Evolutionary conservation across 2,888 invertebrate genomes (phyloP).

Genomic region (Chironomus tentans): DNA sequence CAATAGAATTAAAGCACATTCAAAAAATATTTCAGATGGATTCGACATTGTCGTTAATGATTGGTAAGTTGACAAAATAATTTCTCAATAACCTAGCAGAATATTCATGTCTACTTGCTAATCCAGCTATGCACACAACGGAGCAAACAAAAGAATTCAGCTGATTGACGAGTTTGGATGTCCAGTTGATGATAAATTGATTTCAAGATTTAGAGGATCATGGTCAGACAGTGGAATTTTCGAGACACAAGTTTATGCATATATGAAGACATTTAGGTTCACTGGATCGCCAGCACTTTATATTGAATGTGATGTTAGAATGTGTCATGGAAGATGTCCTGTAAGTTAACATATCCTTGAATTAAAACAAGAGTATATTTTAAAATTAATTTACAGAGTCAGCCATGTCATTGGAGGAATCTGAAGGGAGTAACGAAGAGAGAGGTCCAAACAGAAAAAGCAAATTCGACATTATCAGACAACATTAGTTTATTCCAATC

Average conservation of each 20-base stretch:
- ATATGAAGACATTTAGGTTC: conserved; percentile 84
- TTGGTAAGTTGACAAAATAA: conserved; percentile 44
- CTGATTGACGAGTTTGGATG: conserved; percentile 88
- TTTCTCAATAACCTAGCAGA: not conserved
- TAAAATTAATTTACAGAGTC: conserved; percentile 54
- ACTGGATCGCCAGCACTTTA: conserved; percentile 89
- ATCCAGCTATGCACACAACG: conserved; percentile 71
- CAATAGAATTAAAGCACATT: not conserved
- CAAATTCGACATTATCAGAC: conserved; percentile 55
- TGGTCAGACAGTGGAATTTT: conserved; percentile 85
- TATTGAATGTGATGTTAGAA: conserved; percentile 88
- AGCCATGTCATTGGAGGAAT: conserved; percentile 89
- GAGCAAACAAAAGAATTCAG: conserved; percentile 83
- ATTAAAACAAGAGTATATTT: too few species aligned
- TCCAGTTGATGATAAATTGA: conserved; percentile 86
- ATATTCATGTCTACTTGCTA: not conserved
- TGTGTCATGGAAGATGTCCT: conserved; percentile 92
- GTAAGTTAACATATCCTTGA: conserved; percentile 51
- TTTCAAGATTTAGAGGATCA: conserved; percentile 85
- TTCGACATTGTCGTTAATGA: conserved; percentile 93
- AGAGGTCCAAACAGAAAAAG: conserved; percentile 48
- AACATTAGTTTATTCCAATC: conserved; percentile 87
- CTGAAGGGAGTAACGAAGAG: conserved; percentile 71
- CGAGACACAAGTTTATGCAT: conserved; percentile 89
- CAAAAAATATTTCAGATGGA: conserved; percentile 56